phyloP scores from a whole-genome alignment of 1,140 invertebrate species.

The Aphis gossypii region DNA sequence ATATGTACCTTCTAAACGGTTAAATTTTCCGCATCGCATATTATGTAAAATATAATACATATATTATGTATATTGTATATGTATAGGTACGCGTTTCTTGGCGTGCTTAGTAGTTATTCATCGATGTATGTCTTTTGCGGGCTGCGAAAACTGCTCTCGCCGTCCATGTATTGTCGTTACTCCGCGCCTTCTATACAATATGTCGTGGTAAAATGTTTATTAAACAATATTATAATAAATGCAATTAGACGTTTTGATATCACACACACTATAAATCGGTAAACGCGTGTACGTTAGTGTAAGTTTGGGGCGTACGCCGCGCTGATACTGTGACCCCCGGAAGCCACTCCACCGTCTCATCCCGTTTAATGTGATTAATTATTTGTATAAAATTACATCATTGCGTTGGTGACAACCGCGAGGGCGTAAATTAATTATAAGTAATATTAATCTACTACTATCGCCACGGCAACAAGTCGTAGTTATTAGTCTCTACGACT shows the following conservation, averaged over 20 bases:
- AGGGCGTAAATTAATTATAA: conserved; percentile 34
- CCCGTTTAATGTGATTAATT: not conserved
- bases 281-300: not conserved
- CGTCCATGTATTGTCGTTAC: not conserved
- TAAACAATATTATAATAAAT: not conserved
- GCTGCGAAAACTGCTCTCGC: not conserved
- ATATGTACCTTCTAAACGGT: too few species aligned
- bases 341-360: not conserved
- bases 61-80: too few species aligned
- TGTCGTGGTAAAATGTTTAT: not conserved
- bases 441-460: not conserved
- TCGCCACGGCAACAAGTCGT: not conserved
- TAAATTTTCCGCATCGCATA: too few species aligned
- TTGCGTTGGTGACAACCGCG: not conserved
- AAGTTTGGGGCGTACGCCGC: not conserved
- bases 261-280: not conserved
- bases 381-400: not conserved
- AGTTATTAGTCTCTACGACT: not conserved
- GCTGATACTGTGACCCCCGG: not conserved
- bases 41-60: too few species aligned
- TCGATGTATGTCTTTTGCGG: not conserved
- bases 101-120: too few species aligned
- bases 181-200: too few species aligned
- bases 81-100: not conserved
- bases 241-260: not conserved